These are phyloP conservation scores for Platichthys stellatus DNA, from an alignment of 2,113 vertebrate genomes.

Conservation along the genomic window DNA sequence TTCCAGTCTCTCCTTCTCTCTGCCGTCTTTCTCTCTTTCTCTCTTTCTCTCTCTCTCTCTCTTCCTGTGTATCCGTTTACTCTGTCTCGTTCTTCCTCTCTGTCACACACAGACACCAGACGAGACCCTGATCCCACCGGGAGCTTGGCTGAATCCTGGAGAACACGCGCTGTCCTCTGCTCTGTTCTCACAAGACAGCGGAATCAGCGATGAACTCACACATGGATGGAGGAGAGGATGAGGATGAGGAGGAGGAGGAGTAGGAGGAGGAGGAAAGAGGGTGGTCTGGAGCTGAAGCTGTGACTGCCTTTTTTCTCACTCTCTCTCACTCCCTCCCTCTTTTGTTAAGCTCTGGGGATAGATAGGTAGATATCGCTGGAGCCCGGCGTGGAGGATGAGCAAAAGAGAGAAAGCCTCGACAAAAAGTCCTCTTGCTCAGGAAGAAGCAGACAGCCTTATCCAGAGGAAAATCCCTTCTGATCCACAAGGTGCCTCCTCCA, in stretches of 20 bases:
- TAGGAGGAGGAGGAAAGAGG: slow-evolving; percentile 61
- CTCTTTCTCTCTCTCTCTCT: slow-evolving; percentile 37
- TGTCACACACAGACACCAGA: slow-evolving; percentile 56
- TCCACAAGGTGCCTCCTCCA: slow-evolving; percentile 79
- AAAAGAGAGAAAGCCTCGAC: slow-evolving; percentile 57
- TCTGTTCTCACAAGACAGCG: slow-evolving; percentile 72
- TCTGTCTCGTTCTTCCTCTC: slow-evolving; percentile 46
- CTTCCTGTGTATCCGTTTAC: slow-evolving; percentile 62
- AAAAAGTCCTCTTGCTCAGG: slow-evolving; percentile 66
- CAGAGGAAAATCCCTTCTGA: slow-evolving; percentile 77
- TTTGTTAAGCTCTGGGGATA: slow-evolving; percentile 75
- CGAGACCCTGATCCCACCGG: slow-evolving; percentile 69
- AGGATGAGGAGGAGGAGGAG: slow-evolving; percentile 43
- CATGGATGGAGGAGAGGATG: slow-evolving; percentile 62
- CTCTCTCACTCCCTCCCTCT: slow-evolving; percentile 65
- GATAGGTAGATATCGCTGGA: slow-evolving; percentile 73
- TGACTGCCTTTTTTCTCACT: slow-evolving; percentile 65
- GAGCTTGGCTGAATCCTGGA: slow-evolving; percentile 75
- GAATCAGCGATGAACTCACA: slow-evolving; percentile 76
- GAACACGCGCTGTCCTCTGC: slow-evolving; percentile 68
- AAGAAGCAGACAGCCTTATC: slow-evolving; percentile 68
- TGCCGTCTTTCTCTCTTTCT: background rate
- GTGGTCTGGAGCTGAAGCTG: slow-evolving; percentile 77
- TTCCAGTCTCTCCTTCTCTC: slow-evolving; percentile 63
- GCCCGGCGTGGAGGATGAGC: slow-evolving; percentile 68